phyloP scores from a whole-genome alignment of 30 jellyfish, hydroid and myxozoan species.

The Aurelia aurita region DNA sequence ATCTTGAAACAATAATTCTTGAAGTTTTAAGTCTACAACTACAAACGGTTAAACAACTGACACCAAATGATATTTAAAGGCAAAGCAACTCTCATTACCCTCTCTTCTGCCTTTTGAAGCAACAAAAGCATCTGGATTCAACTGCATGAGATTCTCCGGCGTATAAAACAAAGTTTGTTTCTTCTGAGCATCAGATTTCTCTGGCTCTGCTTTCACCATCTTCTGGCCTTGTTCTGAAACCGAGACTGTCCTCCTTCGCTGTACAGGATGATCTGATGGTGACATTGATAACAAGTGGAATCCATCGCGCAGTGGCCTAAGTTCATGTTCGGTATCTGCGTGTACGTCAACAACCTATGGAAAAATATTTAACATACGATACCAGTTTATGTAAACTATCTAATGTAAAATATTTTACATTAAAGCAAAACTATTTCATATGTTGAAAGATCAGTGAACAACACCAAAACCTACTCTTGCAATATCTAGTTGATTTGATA shows the following conservation, averaged over 20 bases:
- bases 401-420: too few relatives aligned
- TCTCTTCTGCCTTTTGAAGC: too few relatives aligned
- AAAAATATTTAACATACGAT: not conserved
- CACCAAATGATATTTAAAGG: too few relatives aligned
- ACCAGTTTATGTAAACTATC: too few relatives aligned
- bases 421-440: too few relatives aligned
- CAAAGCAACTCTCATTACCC: too few relatives aligned
- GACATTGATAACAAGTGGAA: slow-evolving; percentile 28
- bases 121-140: slow-evolving; percentile 59
- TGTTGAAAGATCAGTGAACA: too few relatives aligned
- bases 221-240: slow-evolving; percentile 21
- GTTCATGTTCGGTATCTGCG: slow-evolving; percentile 36
- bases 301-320: slow-evolving; percentile 18
- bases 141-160: slow-evolving; percentile 42
- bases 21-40: too few relatives aligned
- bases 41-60: too few relatives aligned
- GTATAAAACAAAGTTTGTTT: slow-evolving; percentile 31
- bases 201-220: not conserved
- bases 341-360: slow-evolving; percentile 25
- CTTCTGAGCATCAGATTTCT: slow-evolving; percentile 1
- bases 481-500: too few relatives aligned
- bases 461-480: too few relatives aligned
- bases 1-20: too few relatives aligned
- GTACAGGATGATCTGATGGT: slow-evolving; percentile 13
- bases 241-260: slow-evolving; percentile 30